These are phyloP conservation scores for Tiliacea citrago DNA, from an alignment of 2,888 invertebrate genomes.

Conservation along the genomic window DNA sequence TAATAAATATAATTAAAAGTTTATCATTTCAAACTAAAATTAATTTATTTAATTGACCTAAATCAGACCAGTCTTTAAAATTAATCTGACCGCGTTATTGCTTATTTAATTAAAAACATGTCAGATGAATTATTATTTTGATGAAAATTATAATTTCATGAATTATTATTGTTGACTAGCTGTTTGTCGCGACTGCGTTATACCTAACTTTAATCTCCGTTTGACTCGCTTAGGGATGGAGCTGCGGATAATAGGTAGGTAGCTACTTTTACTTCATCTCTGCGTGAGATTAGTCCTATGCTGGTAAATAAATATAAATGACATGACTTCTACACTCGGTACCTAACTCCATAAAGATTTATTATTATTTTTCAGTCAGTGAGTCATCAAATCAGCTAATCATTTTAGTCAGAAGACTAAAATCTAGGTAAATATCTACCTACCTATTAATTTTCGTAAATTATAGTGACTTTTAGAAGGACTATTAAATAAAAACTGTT, in stretches of 20 bases:
- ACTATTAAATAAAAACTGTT: not conserved
- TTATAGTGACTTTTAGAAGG: not conserved
- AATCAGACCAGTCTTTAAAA: slow-evolving; percentile 16
- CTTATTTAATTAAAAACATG: slow-evolving; percentile 5
- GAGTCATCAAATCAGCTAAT: not conserved
- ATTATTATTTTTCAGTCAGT: not conserved
- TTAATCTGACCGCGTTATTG: not conserved
- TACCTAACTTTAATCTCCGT: not conserved
- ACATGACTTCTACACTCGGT: not conserved
- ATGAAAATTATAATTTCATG: slow-evolving; percentile 3
- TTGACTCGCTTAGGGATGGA: not conserved
- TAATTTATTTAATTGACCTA: not conserved
- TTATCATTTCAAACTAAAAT: not conserved
- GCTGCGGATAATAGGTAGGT: not conserved
- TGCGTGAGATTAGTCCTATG: not conserved
- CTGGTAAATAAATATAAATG: not conserved
- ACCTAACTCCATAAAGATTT: not conserved
- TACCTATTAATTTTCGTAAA: not conserved
- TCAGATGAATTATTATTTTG: not conserved
- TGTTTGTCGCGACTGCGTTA: not conserved
- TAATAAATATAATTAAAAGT: not conserved
- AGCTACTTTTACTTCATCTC: not conserved
- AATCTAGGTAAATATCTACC: not conserved
- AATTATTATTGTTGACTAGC: not conserved
- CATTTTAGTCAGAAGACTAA: not conserved